A percentile compares a stretch with the other conserved stretches of the same genome.
Evolutionary conservation across 2,113 vertebrate species (phyloP).

Genomic region (Lophura nycthemera): DNA sequence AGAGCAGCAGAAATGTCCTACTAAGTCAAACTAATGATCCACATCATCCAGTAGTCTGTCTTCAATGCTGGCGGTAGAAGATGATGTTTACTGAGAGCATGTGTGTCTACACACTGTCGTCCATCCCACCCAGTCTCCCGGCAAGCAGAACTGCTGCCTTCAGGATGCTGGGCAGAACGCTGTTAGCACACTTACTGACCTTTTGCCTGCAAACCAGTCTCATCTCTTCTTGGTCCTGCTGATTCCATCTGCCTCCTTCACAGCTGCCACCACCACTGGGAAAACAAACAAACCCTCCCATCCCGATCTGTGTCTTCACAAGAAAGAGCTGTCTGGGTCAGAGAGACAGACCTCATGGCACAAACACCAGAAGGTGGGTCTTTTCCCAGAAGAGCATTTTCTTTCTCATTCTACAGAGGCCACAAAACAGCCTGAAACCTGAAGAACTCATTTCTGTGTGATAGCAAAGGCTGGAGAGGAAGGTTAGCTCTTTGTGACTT

Average conservation of each 20-base stretch:
- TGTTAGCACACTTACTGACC: not conserved
- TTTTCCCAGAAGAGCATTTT: not conserved
- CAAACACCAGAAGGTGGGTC: not conserved
- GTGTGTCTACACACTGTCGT: not conserved
- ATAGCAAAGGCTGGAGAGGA: not conserved
- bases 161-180: not conserved
- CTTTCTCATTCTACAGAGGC: not conserved
- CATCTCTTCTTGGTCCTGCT: not conserved
- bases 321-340: not conserved
- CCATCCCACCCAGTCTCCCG: not conserved
- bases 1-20: not conserved
- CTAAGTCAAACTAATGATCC: not conserved
- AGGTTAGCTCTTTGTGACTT: not conserved
- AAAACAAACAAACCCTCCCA: not conserved
- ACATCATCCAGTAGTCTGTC: not conserved
- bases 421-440: not conserved
- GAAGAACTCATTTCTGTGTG: not conserved
- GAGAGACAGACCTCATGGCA: not conserved
- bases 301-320: fast-evolving
- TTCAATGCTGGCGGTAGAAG: not conserved
- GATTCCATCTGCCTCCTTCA: not conserved
- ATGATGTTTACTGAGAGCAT: not conserved
- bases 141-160: not conserved
- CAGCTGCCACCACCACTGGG: not conserved
- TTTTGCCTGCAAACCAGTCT: not conserved